Conservation (phyloP, 2,113 vertebrate genomes). For the Pluvialis apricaria region DNA sequence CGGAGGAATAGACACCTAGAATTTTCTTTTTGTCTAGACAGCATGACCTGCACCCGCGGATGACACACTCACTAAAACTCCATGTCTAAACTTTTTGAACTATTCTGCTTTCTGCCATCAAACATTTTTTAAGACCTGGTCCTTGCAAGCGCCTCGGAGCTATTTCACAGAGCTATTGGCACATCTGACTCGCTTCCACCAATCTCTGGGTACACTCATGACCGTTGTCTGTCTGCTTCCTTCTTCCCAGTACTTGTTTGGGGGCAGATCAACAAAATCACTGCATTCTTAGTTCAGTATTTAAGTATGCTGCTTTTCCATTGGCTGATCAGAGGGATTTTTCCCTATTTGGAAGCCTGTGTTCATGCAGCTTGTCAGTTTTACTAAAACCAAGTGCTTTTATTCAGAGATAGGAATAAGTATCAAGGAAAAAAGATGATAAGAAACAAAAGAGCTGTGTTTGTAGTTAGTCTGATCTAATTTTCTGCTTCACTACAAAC, state of each 20-base stretch:
- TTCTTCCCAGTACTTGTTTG: background rate
- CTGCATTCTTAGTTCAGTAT: background rate
- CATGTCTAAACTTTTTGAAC: background rate
- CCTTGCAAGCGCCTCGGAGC: background rate
- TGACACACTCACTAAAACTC: background rate
- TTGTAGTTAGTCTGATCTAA: background rate
- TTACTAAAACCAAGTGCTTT: background rate
- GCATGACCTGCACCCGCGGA: background rate
- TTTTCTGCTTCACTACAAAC: background rate
- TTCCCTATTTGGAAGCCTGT: background rate
- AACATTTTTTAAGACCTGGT: background rate
- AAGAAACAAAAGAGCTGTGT: background rate
- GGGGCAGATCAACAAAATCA: background rate
- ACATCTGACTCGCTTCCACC: background rate
- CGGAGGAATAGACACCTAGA: background rate
- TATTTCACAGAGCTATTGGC: background rate
- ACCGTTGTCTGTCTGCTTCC: background rate
- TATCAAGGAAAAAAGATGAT: background rate
- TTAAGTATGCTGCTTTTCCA: background rate
- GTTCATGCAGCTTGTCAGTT: background rate
- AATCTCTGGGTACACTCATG: accelerated
- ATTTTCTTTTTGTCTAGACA: background rate
- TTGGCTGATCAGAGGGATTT: accelerated
- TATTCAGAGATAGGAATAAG: background rate
- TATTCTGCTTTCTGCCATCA: background rate